A percentile compares a stretch with the other conserved stretches of the same genome.
Conservation (phyloP, 1,140 invertebrate species). For the Ephestia elutella region DNA sequence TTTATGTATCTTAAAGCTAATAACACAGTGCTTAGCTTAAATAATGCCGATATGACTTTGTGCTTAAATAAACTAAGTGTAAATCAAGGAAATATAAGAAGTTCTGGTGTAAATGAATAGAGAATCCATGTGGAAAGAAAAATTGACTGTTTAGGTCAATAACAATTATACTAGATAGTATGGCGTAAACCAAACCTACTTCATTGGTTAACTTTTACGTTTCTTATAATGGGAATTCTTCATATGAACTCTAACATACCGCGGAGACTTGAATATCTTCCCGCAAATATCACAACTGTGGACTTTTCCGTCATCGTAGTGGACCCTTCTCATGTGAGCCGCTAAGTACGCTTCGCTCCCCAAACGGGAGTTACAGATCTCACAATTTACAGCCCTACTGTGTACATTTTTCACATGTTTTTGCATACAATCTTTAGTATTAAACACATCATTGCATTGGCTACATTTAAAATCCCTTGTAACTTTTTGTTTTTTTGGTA, state of each 20-base stretch:
- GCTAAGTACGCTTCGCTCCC: constrained; percentile 30
- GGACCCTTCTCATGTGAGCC: constrained; percentile 31
- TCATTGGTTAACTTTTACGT: no score
- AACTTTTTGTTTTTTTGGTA: neutral
- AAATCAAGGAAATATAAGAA: no score
- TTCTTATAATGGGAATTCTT: constrained; percentile 17
- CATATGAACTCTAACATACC: constrained; percentile 35
- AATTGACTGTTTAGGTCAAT: no score
- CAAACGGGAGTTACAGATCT: constrained; percentile 32
- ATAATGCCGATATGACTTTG: no score
- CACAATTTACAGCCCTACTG: constrained; percentile 14
- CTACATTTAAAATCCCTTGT: neutral
- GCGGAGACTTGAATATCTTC: constrained; percentile 29
- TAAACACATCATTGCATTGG: neutral
- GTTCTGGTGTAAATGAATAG: no score
- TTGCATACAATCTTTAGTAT: neutral
- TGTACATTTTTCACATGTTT: neutral
- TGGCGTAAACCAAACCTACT: no score
- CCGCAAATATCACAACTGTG: constrained; percentile 32
- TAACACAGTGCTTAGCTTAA: no score
- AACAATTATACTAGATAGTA: no score
- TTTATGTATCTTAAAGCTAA: no score
- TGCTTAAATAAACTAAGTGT: no score
- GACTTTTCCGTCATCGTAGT: constrained; percentile 29
- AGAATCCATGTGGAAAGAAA: no score